Conservation (phyloP, 2,888 invertebrate genomes). For the Dione vanillae region DNA sequence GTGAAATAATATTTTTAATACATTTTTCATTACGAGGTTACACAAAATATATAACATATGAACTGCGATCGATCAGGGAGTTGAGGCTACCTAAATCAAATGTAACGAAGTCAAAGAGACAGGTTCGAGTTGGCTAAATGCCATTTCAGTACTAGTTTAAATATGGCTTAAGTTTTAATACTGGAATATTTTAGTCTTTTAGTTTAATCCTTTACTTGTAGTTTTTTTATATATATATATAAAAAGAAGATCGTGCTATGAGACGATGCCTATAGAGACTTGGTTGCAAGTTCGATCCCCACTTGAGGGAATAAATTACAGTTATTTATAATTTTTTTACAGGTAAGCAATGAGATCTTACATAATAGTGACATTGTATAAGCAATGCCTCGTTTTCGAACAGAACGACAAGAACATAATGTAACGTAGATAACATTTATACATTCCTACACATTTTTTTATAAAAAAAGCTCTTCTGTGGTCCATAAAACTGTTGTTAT, state of each 20-base stretch:
- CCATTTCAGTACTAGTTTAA: conserved; percentile 20
- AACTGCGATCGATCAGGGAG: conserved; percentile 13
- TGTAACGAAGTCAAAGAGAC: conserved; percentile 29
- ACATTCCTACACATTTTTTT: no score
- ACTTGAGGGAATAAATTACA: neutral
- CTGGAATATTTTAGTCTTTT: conserved; percentile 2
- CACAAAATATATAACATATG: neutral
- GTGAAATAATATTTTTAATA: neutral
- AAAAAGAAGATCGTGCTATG: neutral
- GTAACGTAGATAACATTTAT: no score
- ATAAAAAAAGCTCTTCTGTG: no score
- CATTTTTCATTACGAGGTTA: neutral
- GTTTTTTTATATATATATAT: neutral
- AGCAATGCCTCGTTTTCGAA: no score
- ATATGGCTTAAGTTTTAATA: conserved; percentile 10
- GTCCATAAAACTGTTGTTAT: no score
- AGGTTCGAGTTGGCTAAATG: conserved; percentile 19
- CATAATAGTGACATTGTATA: no score
- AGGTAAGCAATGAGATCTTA: no score
- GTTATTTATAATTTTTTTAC: no score
- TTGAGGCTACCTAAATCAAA: conserved; percentile 25
- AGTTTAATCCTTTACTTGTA: neutral
- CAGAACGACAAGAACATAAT: no score
- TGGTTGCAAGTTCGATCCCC: neutral
- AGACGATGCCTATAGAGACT: neutral